Evolutionary conservation across 2,797 vertebrate species (phyloP).

Genomic region (Crenichthys baileyi): DNA sequence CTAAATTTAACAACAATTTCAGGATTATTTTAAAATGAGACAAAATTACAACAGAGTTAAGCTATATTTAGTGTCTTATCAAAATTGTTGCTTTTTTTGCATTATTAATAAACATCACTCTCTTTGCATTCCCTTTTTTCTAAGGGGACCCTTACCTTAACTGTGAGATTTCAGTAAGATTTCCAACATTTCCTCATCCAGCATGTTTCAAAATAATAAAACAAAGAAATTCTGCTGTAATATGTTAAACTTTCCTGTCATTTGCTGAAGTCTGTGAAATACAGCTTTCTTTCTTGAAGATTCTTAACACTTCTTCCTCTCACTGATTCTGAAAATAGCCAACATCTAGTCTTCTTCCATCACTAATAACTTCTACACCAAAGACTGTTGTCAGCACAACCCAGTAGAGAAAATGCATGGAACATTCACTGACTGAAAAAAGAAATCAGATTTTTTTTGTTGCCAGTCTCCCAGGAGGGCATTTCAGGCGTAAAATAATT

Average conservation of each 20-base stretch:
- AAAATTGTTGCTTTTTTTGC: background rate
- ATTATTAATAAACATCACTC: background rate
- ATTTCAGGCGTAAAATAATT: background rate
- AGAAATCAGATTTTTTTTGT: background rate
- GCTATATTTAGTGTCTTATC: background rate
- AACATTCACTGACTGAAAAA: background rate
- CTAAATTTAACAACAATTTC: background rate
- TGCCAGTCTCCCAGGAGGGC: background rate
- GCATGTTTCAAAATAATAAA: background rate
- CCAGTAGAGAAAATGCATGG: background rate
- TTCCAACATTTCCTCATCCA: background rate
- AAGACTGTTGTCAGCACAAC: background rate
- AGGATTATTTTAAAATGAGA: background rate
- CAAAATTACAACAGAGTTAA: background rate
- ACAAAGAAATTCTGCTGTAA: background rate
- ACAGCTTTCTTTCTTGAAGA: no score
- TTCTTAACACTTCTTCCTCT: background rate
- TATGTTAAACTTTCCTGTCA: background rate
- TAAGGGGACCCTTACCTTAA: background rate
- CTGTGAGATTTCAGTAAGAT: background rate
- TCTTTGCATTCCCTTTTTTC: background rate
- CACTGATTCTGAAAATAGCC: background rate
- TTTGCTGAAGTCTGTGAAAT: no score
- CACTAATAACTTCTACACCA: background rate
- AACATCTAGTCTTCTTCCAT: background rate